Conservation (phyloP, 2,888 invertebrate genomes). For the Metacarcinus magister region DNA sequence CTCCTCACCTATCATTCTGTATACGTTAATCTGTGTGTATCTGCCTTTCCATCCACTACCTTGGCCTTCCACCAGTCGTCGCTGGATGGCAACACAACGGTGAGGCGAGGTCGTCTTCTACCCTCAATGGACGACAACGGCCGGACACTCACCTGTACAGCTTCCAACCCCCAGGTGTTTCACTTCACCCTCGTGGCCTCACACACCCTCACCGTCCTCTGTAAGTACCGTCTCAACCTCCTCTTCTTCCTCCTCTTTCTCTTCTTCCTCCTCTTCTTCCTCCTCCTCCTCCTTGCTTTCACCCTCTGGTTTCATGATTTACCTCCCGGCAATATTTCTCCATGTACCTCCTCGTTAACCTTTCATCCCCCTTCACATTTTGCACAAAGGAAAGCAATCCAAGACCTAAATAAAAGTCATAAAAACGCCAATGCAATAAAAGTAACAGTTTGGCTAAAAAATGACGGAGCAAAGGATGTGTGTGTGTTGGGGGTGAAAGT, state of each 20-base stretch:
- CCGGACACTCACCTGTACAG: conserved; percentile 72
- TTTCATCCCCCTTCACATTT: not conserved
- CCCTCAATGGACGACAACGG: conserved; percentile 76
- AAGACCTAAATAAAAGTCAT: conserved; percentile 14
- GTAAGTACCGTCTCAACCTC: conserved; percentile 67
- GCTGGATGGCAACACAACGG: conserved; percentile 69
- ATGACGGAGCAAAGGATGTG: not conserved
- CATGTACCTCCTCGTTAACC: not conserved
- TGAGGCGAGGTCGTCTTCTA: conserved; percentile 67
- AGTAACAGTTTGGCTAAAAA: not conserved
- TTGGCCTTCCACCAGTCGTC: conserved; percentile 38
- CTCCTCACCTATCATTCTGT: not conserved
- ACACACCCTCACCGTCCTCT: conserved; percentile 68
- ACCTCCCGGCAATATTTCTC: not conserved
- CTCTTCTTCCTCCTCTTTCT: not conserved
- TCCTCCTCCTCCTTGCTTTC: not conserved
- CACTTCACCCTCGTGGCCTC: conserved; percentile 68
- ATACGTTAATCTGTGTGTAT: not conserved
- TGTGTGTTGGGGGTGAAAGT: too few species aligned
- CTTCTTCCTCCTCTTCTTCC: not conserved
- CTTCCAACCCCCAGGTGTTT: conserved; percentile 75
- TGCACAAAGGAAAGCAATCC: not conserved
- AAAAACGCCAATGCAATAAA: not conserved
- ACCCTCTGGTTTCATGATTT: not conserved
- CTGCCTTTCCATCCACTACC: not conserved